phyloP scores from a whole-genome alignment of 2,888 invertebrate genomes.

The Oscheius sp. region DNA sequence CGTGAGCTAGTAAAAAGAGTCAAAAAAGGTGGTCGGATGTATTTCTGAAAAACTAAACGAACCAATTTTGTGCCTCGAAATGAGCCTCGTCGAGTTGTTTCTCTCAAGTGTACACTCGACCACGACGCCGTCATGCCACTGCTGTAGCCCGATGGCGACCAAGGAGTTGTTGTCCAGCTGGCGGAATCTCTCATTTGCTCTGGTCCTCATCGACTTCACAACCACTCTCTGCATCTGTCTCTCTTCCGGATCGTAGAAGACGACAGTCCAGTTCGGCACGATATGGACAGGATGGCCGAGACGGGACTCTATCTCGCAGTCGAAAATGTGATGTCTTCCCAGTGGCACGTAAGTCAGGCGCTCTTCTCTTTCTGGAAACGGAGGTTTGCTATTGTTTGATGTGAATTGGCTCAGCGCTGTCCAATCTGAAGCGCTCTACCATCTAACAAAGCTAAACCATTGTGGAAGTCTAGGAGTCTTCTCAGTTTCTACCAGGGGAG shows the following conservation, averaged over 20 bases:
- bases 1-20: no score
- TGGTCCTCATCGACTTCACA: background rate
- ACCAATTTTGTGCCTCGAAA: slow-evolving; percentile 22
- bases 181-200: slow-evolving; percentile 19
- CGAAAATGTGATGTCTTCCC: slow-evolving; percentile 4
- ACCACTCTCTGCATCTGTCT: background rate
- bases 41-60: background rate
- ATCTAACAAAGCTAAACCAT: no score
- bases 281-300: background rate
- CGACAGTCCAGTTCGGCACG: background rate
- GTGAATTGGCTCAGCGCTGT: no score
- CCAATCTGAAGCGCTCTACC: no score
- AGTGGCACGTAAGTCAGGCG: slow-evolving; percentile 11
- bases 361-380: background rate
- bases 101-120: slow-evolving; percentile 13
- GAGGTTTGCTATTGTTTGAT: no score
- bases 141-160: slow-evolving; percentile 10
- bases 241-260: background rate
- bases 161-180: slow-evolving; percentile 8
- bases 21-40: no score
- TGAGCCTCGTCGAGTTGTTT: background rate
- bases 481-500: no score
- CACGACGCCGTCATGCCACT: slow-evolving; percentile 21
- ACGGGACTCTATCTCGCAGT: background rate
- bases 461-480: no score